Evolutionary conservation across 1,140 invertebrate species (phyloP).

Genomic region (Drosophila fuyamai): DNA sequence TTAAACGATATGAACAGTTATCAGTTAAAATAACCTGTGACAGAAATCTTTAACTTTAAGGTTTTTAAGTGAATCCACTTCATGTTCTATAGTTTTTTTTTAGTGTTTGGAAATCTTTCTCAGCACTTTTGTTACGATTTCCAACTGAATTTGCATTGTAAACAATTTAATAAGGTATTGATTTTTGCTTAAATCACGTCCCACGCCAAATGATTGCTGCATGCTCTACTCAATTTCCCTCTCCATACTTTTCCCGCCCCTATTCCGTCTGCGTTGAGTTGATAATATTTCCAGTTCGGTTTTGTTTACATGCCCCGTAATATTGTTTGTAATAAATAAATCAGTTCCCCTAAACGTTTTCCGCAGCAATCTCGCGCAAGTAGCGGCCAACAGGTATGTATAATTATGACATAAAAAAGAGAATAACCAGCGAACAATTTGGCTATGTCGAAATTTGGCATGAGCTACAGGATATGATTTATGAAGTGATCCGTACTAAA

Average conservation of each 20-base stretch:
- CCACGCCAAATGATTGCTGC: constrained; percentile 32
- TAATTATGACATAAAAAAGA: constrained; percentile 39
- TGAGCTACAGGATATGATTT: constrained; percentile 39
- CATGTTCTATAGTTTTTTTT: constrained; percentile 1
- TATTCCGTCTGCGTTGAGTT: not conserved
- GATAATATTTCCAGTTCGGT: constrained; percentile 56
- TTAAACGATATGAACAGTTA: no score
- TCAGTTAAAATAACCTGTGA: no score
- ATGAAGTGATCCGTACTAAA: constrained; percentile 38
- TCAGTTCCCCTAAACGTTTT: constrained; percentile 64
- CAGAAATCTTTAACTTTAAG: not conserved
- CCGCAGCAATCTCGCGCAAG: constrained; percentile 29
- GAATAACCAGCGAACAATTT: constrained; percentile 20
- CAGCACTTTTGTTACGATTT: constrained; percentile 15
- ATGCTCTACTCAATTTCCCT: constrained; percentile 8
- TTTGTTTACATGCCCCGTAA: constrained; percentile 64
- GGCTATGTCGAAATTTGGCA: constrained; percentile 21
- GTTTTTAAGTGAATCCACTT: not conserved
- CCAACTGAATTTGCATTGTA: constrained; percentile 34
- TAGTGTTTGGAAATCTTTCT: constrained; percentile 28
- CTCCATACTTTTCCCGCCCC: not conserved
- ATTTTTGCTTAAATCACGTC: constrained; percentile 53
- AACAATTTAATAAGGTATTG: constrained; percentile 49
- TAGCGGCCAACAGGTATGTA: constrained; percentile 36
- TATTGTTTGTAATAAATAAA: constrained; percentile 76